These are phyloP conservation scores for Pilophorus perplexus DNA, from an alignment of 2,888 invertebrate genomes.

Conservation along the genomic window DNA sequence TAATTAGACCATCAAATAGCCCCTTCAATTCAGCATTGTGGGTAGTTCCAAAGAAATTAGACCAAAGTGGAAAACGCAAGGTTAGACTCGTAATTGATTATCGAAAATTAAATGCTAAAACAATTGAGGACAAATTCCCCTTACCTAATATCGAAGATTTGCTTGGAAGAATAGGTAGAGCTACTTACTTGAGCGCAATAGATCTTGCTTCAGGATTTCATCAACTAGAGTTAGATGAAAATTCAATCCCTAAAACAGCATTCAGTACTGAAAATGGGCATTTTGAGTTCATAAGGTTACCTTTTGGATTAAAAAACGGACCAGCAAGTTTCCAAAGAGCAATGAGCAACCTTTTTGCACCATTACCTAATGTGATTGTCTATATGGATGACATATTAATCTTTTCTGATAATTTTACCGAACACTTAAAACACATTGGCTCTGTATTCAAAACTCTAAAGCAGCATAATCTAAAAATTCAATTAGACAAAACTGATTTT, in stretches of 20 bases:
- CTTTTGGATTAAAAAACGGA: conserved; percentile 34
- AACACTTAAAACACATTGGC: conserved; percentile 28
- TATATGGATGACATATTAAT: conserved; percentile 42
- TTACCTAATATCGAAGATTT: conserved; percentile 38
- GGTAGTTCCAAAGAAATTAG: conserved; percentile 38
- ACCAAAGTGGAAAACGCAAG: conserved; percentile 29
- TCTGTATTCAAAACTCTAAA: conserved; percentile 6
- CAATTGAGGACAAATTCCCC: conserved; percentile 37
- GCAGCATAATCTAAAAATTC: conserved; percentile 32
- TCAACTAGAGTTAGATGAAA: too few species aligned
- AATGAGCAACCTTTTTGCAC: conserved; percentile 22
- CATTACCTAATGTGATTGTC: conserved; percentile 35
- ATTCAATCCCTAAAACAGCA: conserved; percentile 35
- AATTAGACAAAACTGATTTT: conserved; percentile 42
- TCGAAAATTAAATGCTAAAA: conserved; percentile 34
- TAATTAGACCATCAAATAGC: conserved; percentile 29
- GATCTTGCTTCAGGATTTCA: too few species aligned
- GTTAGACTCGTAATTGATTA: conserved; percentile 33
- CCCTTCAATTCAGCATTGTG: conserved; percentile 31
- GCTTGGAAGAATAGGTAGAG: conserved; percentile 30
- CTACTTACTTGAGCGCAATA: too few species aligned
- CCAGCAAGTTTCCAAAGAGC: conserved; percentile 32
- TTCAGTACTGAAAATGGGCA: conserved; percentile 35
- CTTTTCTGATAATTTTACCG: conserved; percentile 17
- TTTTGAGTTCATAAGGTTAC: conserved; percentile 37